Conservation (phyloP, 2,888 invertebrate genomes). For the Eilema depressum region DNA sequence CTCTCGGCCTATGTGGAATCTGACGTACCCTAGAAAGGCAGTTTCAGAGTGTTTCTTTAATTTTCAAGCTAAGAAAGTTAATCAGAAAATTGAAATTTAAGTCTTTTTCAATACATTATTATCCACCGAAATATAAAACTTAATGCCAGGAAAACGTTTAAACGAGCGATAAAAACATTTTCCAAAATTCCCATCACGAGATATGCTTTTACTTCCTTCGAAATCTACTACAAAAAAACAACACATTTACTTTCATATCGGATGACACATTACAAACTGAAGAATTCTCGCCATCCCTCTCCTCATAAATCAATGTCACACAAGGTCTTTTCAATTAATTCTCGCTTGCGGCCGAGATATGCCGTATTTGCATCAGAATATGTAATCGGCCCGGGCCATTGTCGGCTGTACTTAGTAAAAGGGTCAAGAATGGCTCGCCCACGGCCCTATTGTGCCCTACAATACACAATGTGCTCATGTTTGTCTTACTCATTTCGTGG, state of each 20-base stretch:
- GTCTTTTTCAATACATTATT: no score
- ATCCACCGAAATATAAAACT: no score
- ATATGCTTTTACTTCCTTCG: background rate
- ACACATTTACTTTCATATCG: constrained; percentile 16
- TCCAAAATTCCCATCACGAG: no score
- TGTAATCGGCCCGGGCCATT: constrained; percentile 59
- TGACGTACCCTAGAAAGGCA: no score
- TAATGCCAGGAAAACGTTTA: no score
- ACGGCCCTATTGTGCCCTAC: constrained; percentile 65
- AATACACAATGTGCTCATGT: constrained; percentile 65
- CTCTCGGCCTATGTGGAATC: no score
- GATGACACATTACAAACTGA: constrained; percentile 43
- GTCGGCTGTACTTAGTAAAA: constrained; percentile 61
- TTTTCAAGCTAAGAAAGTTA: no score
- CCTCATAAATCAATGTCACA: constrained; percentile 61
- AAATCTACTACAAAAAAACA: background rate
- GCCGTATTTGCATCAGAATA: constrained; percentile 61
- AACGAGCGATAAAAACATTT: no score
- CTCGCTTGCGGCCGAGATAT: constrained; percentile 55
- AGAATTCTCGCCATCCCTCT: constrained; percentile 41
- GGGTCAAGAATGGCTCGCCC: constrained; percentile 62
- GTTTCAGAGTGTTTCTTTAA: no score
- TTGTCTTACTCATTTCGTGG: constrained; percentile 76
- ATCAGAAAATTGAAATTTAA: no score
- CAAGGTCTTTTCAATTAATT: constrained; percentile 63